A percentile compares a stretch with the other conserved stretches of the same genome.
Conservation (phyloP, 2,888 invertebrate species). For the Emmelina monodactyla region DNA sequence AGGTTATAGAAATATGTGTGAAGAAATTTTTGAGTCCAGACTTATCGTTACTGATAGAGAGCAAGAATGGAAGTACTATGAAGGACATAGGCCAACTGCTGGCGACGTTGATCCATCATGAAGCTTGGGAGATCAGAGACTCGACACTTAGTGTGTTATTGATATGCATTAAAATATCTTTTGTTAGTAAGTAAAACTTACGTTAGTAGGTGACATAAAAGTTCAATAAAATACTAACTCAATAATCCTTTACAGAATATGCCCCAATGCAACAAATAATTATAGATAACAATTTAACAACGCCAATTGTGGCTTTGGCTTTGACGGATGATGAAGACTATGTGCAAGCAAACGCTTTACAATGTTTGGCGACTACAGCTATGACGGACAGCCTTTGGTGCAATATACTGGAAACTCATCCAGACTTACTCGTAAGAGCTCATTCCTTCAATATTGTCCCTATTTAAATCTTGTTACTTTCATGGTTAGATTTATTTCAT, state of each 20-base stretch:
- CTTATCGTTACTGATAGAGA: constrained; percentile 72
- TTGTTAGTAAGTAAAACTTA: constrained; percentile 61
- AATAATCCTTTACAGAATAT: constrained; percentile 22
- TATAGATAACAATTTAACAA: constrained; percentile 18
- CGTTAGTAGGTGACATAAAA: neutral
- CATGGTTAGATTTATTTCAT: too few species aligned
- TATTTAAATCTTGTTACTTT: too few species aligned
- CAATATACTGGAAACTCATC: constrained; percentile 17
- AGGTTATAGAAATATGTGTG: constrained; percentile 70
- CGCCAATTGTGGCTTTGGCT: constrained; percentile 20
- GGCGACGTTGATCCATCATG: constrained; percentile 68
- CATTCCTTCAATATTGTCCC: too few species aligned
- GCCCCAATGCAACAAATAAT: constrained; percentile 23
- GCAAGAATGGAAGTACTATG: constrained; percentile 64
- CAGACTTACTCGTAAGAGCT: constrained; percentile 22
- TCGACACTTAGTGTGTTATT: constrained; percentile 72
- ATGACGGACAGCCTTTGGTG: constrained; percentile 24
- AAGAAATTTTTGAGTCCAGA: constrained; percentile 76
- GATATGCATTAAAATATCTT: constrained; percentile 69
- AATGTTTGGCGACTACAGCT: constrained; percentile 22
- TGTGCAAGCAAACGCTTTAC: constrained; percentile 22
- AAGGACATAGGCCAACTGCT: constrained; percentile 68
- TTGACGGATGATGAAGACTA: constrained; percentile 21
- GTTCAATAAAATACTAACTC: too few species aligned
- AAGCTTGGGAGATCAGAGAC: constrained; percentile 76